These are phyloP conservation scores for Crotalus horridus DNA, from an alignment of 2,113 vertebrate genomes.

Conservation along the genomic window DNA sequence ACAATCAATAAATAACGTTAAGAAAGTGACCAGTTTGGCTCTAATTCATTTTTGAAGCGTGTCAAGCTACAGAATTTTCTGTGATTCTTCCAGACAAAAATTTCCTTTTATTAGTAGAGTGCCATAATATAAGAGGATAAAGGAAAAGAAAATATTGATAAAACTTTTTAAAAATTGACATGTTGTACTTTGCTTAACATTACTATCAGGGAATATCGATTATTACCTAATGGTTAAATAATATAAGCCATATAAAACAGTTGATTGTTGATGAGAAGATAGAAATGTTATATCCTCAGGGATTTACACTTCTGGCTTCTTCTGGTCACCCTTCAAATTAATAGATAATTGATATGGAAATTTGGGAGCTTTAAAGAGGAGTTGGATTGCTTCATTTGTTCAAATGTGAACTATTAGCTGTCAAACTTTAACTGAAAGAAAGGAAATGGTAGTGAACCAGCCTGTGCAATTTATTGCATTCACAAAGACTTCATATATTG, in stretches of 20 bases:
- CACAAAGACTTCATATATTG: neutral
- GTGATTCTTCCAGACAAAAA: neutral
- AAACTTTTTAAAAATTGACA: neutral
- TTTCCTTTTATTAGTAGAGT: neutral
- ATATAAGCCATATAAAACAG: neutral
- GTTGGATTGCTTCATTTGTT: neutral
- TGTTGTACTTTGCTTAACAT: neutral
- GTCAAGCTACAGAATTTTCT: neutral
- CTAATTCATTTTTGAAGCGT: neutral
- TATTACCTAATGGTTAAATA: neutral
- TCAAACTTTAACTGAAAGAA: neutral
- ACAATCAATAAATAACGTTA: conserved; percentile 14
- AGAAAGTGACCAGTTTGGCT: neutral
- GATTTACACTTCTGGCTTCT: neutral
- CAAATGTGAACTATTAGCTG: neutral
- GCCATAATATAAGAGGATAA: neutral
- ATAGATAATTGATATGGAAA: neutral
- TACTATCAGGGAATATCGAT: neutral
- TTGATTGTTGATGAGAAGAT: neutral
- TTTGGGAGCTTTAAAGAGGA: neutral
- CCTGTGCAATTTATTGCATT: neutral
- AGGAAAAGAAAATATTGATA: neutral
- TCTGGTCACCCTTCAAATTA: neutral
- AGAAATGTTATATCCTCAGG: neutral
- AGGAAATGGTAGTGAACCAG: neutral